Percentiles rank a stretch among this genome's conserved stretches.
Evolutionary conservation across 2,888 invertebrate genomes (phyloP).

Genomic region (Kuschelorhynchus macadamiae): DNA sequence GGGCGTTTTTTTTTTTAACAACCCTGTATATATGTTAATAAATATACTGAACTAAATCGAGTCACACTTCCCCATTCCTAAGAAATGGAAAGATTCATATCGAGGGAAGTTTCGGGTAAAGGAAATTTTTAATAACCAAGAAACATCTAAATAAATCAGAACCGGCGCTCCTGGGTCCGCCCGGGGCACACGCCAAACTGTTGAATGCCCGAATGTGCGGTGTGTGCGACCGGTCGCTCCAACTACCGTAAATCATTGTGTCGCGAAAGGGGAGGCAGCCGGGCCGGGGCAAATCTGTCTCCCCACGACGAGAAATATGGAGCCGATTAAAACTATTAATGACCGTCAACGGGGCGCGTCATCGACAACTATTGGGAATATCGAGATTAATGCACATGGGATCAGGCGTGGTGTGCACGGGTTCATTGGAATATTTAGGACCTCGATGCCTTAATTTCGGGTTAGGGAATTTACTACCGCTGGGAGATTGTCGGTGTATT

Average conservation of each 20-base stretch:
- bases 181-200: conserved; percentile 33
- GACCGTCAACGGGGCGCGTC: conserved; percentile 58
- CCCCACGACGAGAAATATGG: conserved; percentile 60
- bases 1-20: no score
- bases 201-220: conserved; percentile 40
- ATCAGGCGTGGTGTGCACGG: neutral
- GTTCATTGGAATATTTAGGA: neutral
- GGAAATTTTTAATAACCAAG: no score
- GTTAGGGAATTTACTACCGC: no score
- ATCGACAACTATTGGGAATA: conserved; percentile 59
- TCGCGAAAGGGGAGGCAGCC: conserved; percentile 38
- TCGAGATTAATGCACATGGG: conserved; percentile 42
- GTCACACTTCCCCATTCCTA: no score
- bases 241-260: conserved; percentile 44
- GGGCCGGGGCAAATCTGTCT: conserved; percentile 51
- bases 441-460: no score
- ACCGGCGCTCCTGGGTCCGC: no score
- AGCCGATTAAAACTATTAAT: conserved; percentile 65
- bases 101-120: no score
- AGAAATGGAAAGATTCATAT: no score
- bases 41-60: no score
- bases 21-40: no score
- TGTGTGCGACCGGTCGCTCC: conserved; percentile 24
- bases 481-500: no score
- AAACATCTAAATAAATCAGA: no score